Evolutionary conservation across 2,888 invertebrate genomes (phyloP), one percentile per base, ranked within the genome.

Genomic region (Drosophila aldrichi): DNA sequence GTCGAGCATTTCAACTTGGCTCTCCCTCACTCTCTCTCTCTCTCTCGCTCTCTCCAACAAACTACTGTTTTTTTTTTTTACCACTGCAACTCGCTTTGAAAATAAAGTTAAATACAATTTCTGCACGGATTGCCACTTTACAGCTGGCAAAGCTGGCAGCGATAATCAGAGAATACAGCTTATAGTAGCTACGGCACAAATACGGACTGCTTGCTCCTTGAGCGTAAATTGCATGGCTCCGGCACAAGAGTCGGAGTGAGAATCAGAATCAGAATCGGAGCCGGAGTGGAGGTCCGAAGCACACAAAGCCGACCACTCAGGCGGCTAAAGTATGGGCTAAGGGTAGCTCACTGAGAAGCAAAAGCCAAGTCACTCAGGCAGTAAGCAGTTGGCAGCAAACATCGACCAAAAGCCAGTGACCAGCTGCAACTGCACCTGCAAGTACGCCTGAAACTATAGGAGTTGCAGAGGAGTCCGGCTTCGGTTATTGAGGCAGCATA

Each of bases 81-180:
- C 41, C 66, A 29, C 20, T 61, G 60, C 67, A 65, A 55, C 56
- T 70, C 64, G 68, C 79, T 86, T 88, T 88, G 72, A 74, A 79
- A 82, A 74, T 77, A 81, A 84, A 85, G 83, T 85, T 86, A 79
- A 88, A 83, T 83, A 85, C 79, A 85, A 85, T 88, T 85, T 85
- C 83, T 83, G 85, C 86, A 77, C 82, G 79, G 88, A 88, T 87
- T 84, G 83, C 83, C 84, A 84, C 87, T 84, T 80, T 84, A 82
- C 72, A 74, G 70, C 64, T 66, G 62, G 70, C 61, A 73, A 76
- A 77, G 49, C 49, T 49, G 49, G 49, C 49, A 64, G 68, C 69
- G 77, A 73, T 70, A 72, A 76, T 61, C 60, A 66, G 63, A 60
- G 81, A 71, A 74, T 66, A 63, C 80, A 59, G 84, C 75, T 80